Conservation (phyloP, 2,797 vertebrate species). For the Urosaurus nigricauda region DNA sequence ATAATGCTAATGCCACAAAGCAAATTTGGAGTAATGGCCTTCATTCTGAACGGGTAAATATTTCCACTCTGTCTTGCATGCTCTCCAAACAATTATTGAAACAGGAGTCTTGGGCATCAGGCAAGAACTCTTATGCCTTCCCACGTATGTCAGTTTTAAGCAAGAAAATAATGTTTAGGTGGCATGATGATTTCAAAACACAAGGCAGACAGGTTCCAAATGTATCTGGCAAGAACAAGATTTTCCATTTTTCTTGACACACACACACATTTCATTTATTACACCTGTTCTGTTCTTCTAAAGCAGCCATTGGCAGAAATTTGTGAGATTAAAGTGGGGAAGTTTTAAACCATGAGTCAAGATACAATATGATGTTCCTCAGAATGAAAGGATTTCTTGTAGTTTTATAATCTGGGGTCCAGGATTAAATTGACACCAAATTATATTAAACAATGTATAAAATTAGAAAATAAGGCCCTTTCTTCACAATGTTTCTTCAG, state of each 20-base stretch:
- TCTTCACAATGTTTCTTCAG: background rate
- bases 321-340: constrained; percentile 74
- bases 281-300: constrained; percentile 64
- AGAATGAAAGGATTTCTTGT: constrained; percentile 56
- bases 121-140: background rate
- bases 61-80: background rate
- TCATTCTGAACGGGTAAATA: background rate
- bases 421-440: constrained; percentile 57
- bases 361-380: constrained; percentile 73
- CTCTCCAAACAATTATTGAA: background rate
- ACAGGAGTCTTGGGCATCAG: constrained; percentile 30
- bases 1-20: background rate
- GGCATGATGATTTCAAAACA: constrained; percentile 63
- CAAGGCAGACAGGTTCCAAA: constrained; percentile 62
- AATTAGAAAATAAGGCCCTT: background rate
- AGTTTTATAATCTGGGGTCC: constrained; percentile 45
- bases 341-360: constrained; percentile 66
- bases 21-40: background rate
- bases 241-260: constrained; percentile 71
- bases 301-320: constrained; percentile 78
- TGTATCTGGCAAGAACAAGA: constrained; percentile 72
- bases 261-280: constrained; percentile 70
- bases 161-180: constrained; percentile 70
- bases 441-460: constrained; percentile 1
- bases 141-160: constrained; percentile 59